Evolutionary conservation across 2,113 vertebrate species (phyloP).

Genomic region (Antechinus stuartii): DNA sequence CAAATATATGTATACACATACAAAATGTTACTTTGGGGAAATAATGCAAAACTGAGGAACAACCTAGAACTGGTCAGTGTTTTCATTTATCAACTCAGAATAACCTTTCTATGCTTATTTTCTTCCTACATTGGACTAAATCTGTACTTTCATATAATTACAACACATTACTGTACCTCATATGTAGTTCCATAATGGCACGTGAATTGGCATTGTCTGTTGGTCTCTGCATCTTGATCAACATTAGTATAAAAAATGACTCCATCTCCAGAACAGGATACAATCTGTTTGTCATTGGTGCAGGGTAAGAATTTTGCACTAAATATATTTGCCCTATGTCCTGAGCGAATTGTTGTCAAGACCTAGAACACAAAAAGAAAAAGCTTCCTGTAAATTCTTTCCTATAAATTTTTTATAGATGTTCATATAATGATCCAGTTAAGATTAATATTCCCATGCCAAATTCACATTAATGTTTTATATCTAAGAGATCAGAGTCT

Average conservation of each 20-base stretch:
- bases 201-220: conserved; percentile 97
- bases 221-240: conserved; percentile 94
- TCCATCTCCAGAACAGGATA: conserved; percentile 98
- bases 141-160: not conserved
- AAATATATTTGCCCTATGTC: conserved; percentile 98
- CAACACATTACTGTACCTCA: conserved; percentile 87
- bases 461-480: conserved; percentile 46
- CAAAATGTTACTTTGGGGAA: not conserved
- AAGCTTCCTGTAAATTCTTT: conserved; percentile 24
- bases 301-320: conserved; percentile 98
- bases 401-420: conserved; percentile 43
- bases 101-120: not conserved
- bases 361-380: conserved; percentile 86
- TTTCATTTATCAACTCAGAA: not conserved
- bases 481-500: conserved; percentile 17
- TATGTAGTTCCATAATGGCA: conserved; percentile 99
- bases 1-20: not conserved
- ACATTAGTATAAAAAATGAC: conserved; percentile 98
- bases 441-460: not conserved
- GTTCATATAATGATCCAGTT: conserved; percentile 26
- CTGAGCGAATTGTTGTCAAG: conserved; percentile 96
- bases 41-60: not conserved
- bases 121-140: not conserved
- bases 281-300: conserved; percentile 96
- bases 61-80: not conserved